Conservation (phyloP, 2,113 vertebrate species). For the Sterna hirundo region DNA sequence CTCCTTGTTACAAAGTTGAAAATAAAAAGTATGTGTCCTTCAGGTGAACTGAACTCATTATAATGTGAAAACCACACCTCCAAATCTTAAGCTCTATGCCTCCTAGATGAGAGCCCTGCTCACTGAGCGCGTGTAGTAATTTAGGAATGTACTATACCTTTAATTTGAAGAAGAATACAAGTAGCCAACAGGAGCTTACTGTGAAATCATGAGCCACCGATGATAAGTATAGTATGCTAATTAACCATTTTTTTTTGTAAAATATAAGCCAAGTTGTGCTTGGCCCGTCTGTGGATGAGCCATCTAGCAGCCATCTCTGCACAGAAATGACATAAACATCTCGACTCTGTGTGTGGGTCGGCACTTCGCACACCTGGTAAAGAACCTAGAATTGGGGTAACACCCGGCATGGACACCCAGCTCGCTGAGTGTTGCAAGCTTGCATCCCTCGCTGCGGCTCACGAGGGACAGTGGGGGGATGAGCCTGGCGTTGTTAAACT, state of each 20-base stretch:
- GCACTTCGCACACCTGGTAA: neutral
- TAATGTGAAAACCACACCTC: neutral
- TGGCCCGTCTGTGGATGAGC: neutral
- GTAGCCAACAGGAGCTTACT: neutral
- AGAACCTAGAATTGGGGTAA: neutral
- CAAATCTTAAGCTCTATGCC: neutral
- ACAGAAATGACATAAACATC: neutral
- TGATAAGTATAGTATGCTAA: neutral
- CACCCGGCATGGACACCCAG: rapidly evolving
- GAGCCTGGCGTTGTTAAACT: neutral
- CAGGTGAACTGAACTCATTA: neutral
- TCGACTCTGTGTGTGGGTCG: neutral
- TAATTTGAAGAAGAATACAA: neutral
- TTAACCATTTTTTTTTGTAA: neutral
- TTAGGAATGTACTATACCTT: neutral
- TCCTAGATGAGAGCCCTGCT: neutral
- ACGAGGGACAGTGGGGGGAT: too few species aligned
- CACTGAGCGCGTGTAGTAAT: neutral
- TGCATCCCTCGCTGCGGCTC: neutral
- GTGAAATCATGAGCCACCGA: neutral
- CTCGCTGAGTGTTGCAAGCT: too few species aligned
- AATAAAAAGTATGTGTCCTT: neutral
- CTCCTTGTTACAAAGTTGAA: neutral
- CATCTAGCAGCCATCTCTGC: neutral
- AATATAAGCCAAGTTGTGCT: neutral